These are phyloP conservation scores for Limanda limanda DNA, from an alignment of 2,113 vertebrate species.

Conservation along the genomic window DNA sequence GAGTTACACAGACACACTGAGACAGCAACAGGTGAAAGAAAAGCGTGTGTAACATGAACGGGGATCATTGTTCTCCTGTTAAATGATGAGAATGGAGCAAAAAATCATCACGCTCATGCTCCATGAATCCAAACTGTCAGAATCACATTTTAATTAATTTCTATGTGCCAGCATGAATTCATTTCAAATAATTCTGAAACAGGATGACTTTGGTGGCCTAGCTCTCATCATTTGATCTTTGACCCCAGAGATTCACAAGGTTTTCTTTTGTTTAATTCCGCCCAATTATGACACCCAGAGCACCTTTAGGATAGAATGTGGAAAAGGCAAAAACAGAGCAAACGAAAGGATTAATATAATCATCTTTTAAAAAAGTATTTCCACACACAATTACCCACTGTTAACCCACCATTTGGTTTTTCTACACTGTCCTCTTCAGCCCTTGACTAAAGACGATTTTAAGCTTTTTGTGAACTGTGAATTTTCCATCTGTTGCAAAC, in stretches of 20 bases:
- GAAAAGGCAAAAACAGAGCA: constrained; percentile 10
- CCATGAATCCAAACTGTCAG: neutral
- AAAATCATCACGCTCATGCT: neutral
- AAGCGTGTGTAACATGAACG: neutral
- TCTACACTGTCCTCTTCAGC: no score
- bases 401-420: neutral
- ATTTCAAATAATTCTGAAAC: neutral
- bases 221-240: constrained; percentile 9
- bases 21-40: neutral
- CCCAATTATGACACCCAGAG: neutral
- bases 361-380: neutral
- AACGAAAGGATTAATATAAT: neutral
- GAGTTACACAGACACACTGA: constrained; percentile 28
- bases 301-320: constrained; percentile 7
- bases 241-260: neutral
- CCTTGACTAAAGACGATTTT: neutral
- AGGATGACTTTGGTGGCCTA: neutral
- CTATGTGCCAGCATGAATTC: no score
- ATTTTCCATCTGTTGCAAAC: neutral
- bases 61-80: neutral
- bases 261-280: neutral
- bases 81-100: constrained; percentile 8
- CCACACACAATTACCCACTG: neutral
- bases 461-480: neutral
- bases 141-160: no score